Percentiles rank a stretch among this genome's conserved stretches.
Evolutionary conservation across 37 sponge, comb jelly and placozoan species (phyloP).

Genomic region (Chondrosia reniformis): DNA sequence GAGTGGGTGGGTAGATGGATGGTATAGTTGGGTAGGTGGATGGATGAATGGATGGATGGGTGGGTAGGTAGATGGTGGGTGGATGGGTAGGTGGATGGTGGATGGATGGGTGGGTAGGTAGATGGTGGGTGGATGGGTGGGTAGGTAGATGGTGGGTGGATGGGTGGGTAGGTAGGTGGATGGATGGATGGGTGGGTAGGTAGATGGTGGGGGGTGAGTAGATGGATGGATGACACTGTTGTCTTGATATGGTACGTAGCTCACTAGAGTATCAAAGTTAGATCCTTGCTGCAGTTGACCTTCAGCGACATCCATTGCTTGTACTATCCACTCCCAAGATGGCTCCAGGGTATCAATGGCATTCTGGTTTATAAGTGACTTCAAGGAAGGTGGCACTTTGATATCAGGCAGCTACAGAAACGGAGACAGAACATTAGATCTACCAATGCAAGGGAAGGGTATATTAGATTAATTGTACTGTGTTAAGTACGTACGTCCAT

Average conservation of each 20-base stretch:
- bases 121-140: too few relatives aligned
- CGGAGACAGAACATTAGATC: neutral
- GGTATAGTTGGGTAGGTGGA: neutral
- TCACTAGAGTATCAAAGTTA: constrained; percentile 60
- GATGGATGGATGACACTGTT: neutral
- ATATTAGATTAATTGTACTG: too few relatives aligned
- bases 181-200: too few relatives aligned
- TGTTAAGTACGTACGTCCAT: too few relatives aligned
- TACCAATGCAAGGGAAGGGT: neutral
- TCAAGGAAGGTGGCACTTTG: constrained; percentile 16
- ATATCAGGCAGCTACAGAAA: constrained; percentile 12
- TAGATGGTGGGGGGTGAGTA: neutral
- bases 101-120: too few relatives aligned
- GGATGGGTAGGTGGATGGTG: too few relatives aligned
- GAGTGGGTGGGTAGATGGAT: neutral
- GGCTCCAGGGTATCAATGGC: constrained; percentile 38
- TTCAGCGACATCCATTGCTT: constrained; percentile 72
- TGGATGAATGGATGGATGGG: neutral
- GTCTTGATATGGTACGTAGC: neutral
- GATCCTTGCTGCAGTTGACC: constrained; percentile 64
- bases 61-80: neutral
- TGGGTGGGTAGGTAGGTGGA: too few relatives aligned
- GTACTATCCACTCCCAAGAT: constrained; percentile 66
- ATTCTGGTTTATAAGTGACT: neutral
- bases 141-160: too few relatives aligned